phyloP scores from a whole-genome alignment of 2,797 vertebrate species.

The Microctenopoma lineatum region DNA sequence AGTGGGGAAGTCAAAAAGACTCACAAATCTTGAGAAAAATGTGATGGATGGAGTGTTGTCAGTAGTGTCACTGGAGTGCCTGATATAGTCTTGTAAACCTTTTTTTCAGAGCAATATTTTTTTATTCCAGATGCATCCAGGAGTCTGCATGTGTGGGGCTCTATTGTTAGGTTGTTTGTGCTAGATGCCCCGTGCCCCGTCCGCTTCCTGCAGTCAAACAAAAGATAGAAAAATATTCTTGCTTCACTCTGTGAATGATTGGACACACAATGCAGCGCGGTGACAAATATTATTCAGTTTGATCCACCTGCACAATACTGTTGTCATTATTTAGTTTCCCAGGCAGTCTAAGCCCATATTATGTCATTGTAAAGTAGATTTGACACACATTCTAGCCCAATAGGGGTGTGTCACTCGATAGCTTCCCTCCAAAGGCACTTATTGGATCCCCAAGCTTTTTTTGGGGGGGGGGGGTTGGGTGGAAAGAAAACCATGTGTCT shows the following conservation, averaged over 20 bases:
- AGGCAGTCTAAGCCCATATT: conserved; percentile 36
- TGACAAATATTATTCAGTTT: conserved; percentile 51
- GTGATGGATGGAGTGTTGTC: conserved; percentile 21
- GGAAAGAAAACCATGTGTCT: conserved; percentile 66
- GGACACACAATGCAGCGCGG: conserved; percentile 20
- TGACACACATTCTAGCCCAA: conserved; percentile 59
- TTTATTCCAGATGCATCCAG: conserved; percentile 28
- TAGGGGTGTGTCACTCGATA: conserved; percentile 56
- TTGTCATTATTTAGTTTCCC: conserved; percentile 48
- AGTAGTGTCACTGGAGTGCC: conserved; percentile 4
- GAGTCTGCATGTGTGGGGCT: conserved; percentile 25
- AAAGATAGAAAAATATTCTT: conserved; percentile 59
- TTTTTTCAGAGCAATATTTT: conserved; percentile 14
- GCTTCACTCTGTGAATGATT: conserved; percentile 39
- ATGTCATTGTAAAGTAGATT: conserved; percentile 64
- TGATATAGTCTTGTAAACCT: conserved; percentile 21
- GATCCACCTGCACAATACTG: conserved; percentile 33
- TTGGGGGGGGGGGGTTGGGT: conserved; percentile 31
- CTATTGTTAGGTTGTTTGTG: conserved; percentile 71
- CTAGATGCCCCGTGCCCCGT: conserved; percentile 57
- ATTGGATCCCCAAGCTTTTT: conserved; percentile 56
- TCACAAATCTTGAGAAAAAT: conserved; percentile 14
- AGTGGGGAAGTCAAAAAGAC: conserved; percentile 43
- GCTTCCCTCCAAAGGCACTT: conserved; percentile 46
- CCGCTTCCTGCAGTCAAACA: conserved; percentile 69